Conservation (phyloP, 1,140 invertebrate species). For the Drosophila grimshawi region DNA sequence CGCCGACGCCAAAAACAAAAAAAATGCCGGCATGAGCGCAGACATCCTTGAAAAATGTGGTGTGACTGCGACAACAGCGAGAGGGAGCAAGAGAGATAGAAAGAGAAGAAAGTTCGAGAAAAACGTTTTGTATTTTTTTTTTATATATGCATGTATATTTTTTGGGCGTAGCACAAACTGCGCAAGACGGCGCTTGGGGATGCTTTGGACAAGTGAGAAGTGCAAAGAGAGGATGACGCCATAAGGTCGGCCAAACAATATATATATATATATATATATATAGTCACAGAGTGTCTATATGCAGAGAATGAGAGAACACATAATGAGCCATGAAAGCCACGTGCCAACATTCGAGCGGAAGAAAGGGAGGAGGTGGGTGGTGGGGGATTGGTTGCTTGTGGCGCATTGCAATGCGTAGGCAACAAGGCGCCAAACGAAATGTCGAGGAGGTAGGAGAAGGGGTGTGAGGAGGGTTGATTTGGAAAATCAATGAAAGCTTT, state of each 20-base stretch:
- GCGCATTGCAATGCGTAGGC: conserved; percentile 38
- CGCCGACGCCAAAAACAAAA: conserved; percentile 45
- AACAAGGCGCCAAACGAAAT: conserved; percentile 44
- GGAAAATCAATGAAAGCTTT: conserved; percentile 58
- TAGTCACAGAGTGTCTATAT: neutral
- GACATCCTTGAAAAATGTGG: conserved; percentile 73
- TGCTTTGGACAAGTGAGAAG: conserved; percentile 2
- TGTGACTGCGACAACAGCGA: conserved; percentile 42
- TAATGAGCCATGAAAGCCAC: conserved; percentile 74
- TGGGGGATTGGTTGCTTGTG: neutral
- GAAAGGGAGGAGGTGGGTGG: neutral
- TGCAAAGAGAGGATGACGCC: conserved; percentile 67
- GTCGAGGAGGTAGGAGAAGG: neutral
- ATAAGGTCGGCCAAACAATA: conserved; percentile 19
- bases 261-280: neutral
- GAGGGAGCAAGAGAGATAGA: conserved; percentile 1
- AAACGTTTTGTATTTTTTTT: conserved; percentile 5
- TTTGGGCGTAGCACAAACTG: conserved; percentile 66
- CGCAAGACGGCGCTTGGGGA: conserved; percentile 41
- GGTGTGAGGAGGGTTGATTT: neutral
- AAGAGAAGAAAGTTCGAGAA: neutral
- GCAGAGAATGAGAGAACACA: conserved; percentile 18
- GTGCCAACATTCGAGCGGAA: conserved; percentile 53
- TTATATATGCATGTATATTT: conserved; percentile 8
- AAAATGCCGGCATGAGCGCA: conserved; percentile 46